Base-by-base conservation (phyloP, 2,797 vertebrate species). In the Ceyx erithaca region DNA sequence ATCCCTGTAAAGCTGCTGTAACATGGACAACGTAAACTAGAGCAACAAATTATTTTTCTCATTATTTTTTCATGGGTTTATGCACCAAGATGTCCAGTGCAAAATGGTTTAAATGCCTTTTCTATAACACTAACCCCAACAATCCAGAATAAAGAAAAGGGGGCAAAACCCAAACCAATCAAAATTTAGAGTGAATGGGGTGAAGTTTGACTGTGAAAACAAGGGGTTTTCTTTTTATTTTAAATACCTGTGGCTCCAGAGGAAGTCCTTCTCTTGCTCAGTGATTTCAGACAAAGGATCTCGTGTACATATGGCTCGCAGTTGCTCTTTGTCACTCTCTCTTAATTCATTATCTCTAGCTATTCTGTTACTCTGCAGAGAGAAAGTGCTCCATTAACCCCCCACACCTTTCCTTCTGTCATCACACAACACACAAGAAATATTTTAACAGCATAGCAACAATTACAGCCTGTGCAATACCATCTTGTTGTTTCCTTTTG, bases 231-330 rank as follows among this genome's bases (percentile, higher is more conserved):
- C 13, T 37, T 85, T 72, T 43, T 20, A 7, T 72, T 66, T 75
- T 23, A 49, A 58, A 46, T 98, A 99, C 99, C 99, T 98, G 97
- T 99, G 98, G 92, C 99, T 98, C 99, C 99, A 99, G 33, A 99
- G 98, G 95, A 99, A 99, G 96, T 99, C 99, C 92, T 99, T 99
- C 97, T 99, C 99, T 95, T 99, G 99, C 96, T 99, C 99, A 97
- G 99, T 99, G 97, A 99, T 99, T 98, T 99, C 99, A 97, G 99
- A 99, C 55, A 99, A 98, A 75, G 99, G 98, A 96, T 99, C 99
- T 96, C 99, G 97, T 88, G 99, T 99, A 89, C 98, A 98, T 94
- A 99, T 98, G 95, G 98, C 98, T 92, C 98, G 97, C 63, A 99
- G 98, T 88, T 99, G 99, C 93, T 99, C 99, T 41, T 98, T 98